A percentile compares a stretch with the other conserved stretches of the same genome.
Conservation (phyloP, 2,888 invertebrate species). For the Amblyteles armatorius region DNA sequence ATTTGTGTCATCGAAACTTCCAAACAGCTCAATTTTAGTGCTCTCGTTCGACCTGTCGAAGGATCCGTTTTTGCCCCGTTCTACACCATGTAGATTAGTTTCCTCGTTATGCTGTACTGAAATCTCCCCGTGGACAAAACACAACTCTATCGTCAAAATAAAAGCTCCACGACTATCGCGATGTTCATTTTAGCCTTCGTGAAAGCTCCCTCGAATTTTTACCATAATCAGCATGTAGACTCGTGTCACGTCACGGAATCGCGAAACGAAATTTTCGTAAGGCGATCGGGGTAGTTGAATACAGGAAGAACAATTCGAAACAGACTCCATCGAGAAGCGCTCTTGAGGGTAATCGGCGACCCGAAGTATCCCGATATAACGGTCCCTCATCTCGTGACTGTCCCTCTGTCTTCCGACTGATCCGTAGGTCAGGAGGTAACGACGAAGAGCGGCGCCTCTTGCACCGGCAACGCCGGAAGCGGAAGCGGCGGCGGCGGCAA, state of each 20-base stretch:
- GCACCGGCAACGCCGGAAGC: slow-evolving; percentile 55
- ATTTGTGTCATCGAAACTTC: neutral
- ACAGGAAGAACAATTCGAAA: neutral
- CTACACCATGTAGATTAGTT: neutral
- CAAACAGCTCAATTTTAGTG: neutral
- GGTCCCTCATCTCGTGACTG: neutral
- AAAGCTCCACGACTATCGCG: slow-evolving; percentile 23
- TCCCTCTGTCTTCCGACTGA: slow-evolving; percentile 23
- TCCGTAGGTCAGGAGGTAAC: slow-evolving; percentile 83
- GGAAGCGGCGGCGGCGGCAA: slow-evolving; percentile 69
- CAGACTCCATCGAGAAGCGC: neutral
- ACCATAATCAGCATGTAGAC: slow-evolving; percentile 32
- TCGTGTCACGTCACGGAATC: slow-evolving; percentile 5
- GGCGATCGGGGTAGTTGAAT: neutral
- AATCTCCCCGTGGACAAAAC: neutral
- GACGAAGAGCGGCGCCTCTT: slow-evolving; percentile 82
- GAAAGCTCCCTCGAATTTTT: neutral
- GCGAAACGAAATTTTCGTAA: slow-evolving; percentile 16
- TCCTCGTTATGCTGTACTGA: neutral
- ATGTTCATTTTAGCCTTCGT: slow-evolving; percentile 26
- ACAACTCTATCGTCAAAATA: neutral
- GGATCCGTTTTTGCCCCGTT: neutral
- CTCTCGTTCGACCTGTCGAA: neutral
- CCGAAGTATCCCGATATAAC: neutral
- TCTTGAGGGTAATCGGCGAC: neutral